These are phyloP conservation scores for Volucella inanis DNA, from an alignment of 2,888 invertebrate genomes.

Conservation along the genomic window DNA sequence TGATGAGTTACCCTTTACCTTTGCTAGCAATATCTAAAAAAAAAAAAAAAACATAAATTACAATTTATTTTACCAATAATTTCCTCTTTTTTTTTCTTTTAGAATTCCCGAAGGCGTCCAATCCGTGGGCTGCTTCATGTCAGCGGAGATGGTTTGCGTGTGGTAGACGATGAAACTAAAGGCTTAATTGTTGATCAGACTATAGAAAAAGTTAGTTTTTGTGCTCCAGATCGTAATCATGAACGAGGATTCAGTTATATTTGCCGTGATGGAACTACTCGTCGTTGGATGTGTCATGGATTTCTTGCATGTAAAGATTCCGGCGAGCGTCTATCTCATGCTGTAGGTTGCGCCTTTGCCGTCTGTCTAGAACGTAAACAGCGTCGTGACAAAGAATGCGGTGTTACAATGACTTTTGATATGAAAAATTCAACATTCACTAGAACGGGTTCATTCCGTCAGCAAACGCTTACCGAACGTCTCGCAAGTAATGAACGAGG, in stretches of 20 bases:
- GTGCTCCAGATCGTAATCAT: constrained; percentile 98
- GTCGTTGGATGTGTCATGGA: constrained; percentile 99
- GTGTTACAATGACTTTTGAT: constrained; percentile 96
- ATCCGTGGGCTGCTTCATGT: constrained; percentile 95
- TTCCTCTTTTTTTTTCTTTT: constrained; percentile 78
- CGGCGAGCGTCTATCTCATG: constrained; percentile 98
- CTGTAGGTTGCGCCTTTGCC: constrained; percentile 99
- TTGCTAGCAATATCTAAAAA: neutral
- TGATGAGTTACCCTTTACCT: constrained; percentile 16
- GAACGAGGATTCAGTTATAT: constrained; percentile 99
- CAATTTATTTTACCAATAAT: constrained; percentile 19
- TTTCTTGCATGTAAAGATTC: constrained; percentile 97
- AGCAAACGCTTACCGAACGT: constrained; percentile 91
- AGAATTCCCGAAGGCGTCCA: constrained; percentile 94
- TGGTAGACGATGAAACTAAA: constrained; percentile 99
- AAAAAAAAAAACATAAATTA: neutral
- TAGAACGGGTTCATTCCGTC: constrained; percentile 95
- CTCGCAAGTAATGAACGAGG: constrained; percentile 85
- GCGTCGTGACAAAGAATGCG: constrained; percentile 97
- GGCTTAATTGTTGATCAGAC: constrained; percentile 99
- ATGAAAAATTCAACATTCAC: constrained; percentile 95
- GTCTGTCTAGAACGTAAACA: constrained; percentile 99
- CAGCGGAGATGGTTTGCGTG: constrained; percentile 97
- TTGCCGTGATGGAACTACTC: constrained; percentile 98
- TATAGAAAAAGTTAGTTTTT: constrained; percentile 99